Evolutionary conservation across 2,888 invertebrate genomes (phyloP), one percentile per base, ranked within the genome.

Genomic region (Syrista parreyssii): DNA sequence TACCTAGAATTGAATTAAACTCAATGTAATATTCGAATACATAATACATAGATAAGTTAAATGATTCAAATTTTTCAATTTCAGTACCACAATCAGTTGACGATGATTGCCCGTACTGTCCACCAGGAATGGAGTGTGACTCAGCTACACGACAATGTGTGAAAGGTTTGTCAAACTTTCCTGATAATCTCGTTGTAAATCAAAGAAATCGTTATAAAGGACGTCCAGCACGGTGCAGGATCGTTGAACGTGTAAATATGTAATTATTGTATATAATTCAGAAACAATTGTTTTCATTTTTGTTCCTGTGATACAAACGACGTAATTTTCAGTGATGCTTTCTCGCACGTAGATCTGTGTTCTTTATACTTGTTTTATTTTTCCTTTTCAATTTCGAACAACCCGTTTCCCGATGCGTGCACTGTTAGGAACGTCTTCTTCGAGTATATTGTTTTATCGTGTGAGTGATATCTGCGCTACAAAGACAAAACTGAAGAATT

Each of bases 61-160:
- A 71, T 71, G 32, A 71, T 55, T 23, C 0, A 0, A 12, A 12
- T 33, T 23, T 12, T 71, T 30, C 31, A 31, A 75, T 75, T 74
- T 32, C 78, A 84, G 83, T 78, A 34, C 73, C 78, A 73, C 79
- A 77, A 30, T 81, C 82, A 15, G 31, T 74, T n/a, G 11, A n/a
- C 68, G 35, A 75, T 15, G 87, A 84, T 68, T 91, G 91, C 78
- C 88, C 89, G 0, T 96, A 97, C 86, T 97, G 97, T 89, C 95
- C 96, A 78, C 94, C 95, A 68, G 97, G 96, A 81, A 94, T 95
- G 74, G 93, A 94, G 55, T 97, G 97, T 87, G 96, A 97, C 91
- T 95, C 95, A 33, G 93, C 94, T 77, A 96, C 96, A 6, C 96
- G 96, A 35, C 96, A 95, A 82, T 97, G 97, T 92, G 94, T 96